These are phyloP conservation scores for Pocota personata DNA, from an alignment of 2,888 invertebrate genomes.

Conservation along the genomic window DNA sequence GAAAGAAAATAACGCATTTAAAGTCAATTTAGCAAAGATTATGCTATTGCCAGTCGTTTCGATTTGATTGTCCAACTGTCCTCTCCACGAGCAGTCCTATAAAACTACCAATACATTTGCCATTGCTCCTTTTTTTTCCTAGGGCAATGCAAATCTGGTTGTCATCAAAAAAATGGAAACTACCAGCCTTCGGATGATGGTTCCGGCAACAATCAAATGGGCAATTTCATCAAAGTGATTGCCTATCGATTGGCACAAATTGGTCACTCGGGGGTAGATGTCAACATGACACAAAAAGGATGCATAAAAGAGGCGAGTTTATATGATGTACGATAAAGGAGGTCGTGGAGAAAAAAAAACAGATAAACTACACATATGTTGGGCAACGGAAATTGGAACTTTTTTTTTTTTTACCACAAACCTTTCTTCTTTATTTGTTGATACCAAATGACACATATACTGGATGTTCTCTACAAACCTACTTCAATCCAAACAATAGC, in stretches of 20 bases:
- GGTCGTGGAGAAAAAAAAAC: too few relatives aligned
- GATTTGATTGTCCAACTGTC: neutral
- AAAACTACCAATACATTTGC: conserved; percentile 15
- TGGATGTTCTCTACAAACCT: too few relatives aligned
- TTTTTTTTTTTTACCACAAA: neutral
- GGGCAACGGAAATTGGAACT: conserved; percentile 39
- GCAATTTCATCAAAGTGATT: conserved; percentile 64
- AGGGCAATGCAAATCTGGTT: conserved; percentile 51
- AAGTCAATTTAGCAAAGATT: conserved; percentile 7
- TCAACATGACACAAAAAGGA: conserved; percentile 22
- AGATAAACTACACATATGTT: neutral
- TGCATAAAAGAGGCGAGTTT: conserved; percentile 5
- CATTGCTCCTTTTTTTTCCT: conserved; percentile 15
- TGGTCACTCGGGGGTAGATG: conserved; percentile 48
- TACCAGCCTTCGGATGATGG: neutral
- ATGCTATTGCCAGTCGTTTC: neutral
- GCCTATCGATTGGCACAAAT: conserved; percentile 67
- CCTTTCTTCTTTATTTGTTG: neutral
- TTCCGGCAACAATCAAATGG: conserved; percentile 52
- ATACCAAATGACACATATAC: too few relatives aligned
- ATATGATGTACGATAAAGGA: neutral
- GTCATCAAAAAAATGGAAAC: conserved; percentile 51
- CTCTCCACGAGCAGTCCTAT: neutral
- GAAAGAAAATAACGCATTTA: neutral
- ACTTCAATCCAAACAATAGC: too few relatives aligned